Evolutionary conservation across 2,113 vertebrate species (phyloP).

Genomic region (Parotia lawesii): DNA sequence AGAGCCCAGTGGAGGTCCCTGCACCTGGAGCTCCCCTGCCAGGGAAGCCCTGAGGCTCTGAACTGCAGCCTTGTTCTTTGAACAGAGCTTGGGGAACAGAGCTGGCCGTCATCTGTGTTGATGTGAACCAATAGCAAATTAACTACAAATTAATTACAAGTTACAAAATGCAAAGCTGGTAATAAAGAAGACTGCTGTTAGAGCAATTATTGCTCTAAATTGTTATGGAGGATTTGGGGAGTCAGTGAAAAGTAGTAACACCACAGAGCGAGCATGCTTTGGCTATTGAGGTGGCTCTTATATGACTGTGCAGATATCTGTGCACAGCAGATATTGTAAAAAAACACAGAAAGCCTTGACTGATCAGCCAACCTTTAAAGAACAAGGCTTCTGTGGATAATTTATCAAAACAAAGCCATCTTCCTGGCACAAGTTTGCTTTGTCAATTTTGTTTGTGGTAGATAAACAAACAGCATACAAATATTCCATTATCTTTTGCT

Average conservation of each 20-base stretch:
- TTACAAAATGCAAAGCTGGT: not conserved
- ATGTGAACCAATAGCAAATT: not conserved
- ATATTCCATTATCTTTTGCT: not conserved
- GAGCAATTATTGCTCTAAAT: not conserved
- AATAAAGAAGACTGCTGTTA: not conserved
- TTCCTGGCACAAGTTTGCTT: not conserved
- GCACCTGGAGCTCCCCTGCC: not conserved
- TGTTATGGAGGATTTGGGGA: not conserved
- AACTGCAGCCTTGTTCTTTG: not conserved
- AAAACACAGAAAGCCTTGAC: not conserved
- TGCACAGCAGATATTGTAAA: not conserved
- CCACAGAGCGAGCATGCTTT: not conserved
- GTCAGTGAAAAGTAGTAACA: not conserved
- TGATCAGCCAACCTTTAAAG: not conserved
- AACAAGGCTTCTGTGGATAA: not conserved
- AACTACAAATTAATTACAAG: not conserved
- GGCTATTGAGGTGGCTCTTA: not conserved
- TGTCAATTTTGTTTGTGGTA: not conserved
- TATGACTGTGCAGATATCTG: not conserved
- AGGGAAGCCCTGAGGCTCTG: not conserved
- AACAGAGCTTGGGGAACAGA: not conserved
- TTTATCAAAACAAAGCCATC: conserved; percentile 22
- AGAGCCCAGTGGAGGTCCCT: not conserved
- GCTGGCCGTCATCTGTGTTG: rapidly evolving
- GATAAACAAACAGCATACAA: not conserved